Percentiles rank a stretch among this genome's conserved stretches.
Evolutionary conservation across 2,888 invertebrate species (phyloP).

Genomic region (Lissonota sp.): DNA sequence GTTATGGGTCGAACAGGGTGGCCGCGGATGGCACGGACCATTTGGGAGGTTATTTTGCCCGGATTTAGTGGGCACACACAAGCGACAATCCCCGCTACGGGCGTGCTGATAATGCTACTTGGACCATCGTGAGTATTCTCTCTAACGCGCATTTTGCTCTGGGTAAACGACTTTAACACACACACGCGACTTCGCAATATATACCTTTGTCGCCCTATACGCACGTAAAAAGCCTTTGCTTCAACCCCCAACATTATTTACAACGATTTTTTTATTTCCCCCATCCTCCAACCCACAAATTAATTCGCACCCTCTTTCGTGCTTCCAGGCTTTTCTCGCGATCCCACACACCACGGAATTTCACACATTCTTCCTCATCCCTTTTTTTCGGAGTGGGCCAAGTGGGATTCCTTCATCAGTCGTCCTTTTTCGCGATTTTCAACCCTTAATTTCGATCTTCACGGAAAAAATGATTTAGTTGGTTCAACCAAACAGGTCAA

Average conservation of each 20-base stretch:
- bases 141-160: conserved; percentile 26
- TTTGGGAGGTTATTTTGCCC: conserved; percentile 75
- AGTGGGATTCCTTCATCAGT: not conserved
- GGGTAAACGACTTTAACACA: conserved; percentile 32
- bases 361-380: not conserved
- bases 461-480: not conserved
- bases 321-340: not conserved
- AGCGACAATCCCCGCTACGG: conserved; percentile 71
- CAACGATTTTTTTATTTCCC: conserved; percentile 24
- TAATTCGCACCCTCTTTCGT: conserved; percentile 26
- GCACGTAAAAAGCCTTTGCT: conserved; percentile 12
- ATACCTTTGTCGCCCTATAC: conserved; percentile 11
- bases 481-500: too few relatives aligned
- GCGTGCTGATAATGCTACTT: conserved; percentile 82
- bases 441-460: not conserved
- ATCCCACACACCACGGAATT: too few relatives aligned
- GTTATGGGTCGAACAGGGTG: conserved; percentile 39
- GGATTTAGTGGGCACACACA: conserved; percentile 82
- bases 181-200: conserved; percentile 35
- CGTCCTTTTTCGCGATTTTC: not conserved
- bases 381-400: not conserved
- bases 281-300: conserved; percentile 30
- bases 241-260: conserved; percentile 60
- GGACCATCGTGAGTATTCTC: conserved; percentile 54
- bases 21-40: conserved; percentile 58